These are phyloP conservation scores for Mnemiopsis leidyi DNA, from an alignment of 37 sponge, comb jelly and placozoan genomes.

Conservation along the genomic window DNA sequence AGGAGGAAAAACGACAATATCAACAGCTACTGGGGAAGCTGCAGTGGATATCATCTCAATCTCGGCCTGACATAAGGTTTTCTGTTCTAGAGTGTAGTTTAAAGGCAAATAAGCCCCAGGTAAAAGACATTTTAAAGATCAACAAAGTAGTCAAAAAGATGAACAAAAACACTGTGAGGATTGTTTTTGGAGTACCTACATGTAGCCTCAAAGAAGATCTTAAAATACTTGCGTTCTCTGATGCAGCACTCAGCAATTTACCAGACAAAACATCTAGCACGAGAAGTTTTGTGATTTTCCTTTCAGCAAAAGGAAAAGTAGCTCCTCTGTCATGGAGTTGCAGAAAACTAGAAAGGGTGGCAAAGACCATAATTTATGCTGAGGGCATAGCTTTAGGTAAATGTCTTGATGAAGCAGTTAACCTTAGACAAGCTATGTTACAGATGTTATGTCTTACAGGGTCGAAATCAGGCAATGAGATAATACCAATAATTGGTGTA, in stretches of 20 bases:
- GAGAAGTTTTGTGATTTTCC: neutral
- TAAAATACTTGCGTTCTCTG: neutral
- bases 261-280: neutral
- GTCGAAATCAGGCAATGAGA: neutral
- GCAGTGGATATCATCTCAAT: constrained; percentile 40
- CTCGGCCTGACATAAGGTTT: neutral
- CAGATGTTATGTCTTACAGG: neutral
- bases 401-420: neutral
- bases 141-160: constrained; percentile 19
- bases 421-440: neutral
- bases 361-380: neutral
- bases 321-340: neutral
- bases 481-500: neutral
- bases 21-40: constrained; percentile 31
- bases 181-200: neutral
- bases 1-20: neutral
- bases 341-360: neutral
- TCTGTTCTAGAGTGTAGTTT: neutral
- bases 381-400: neutral
- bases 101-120: neutral
- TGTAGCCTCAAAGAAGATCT: neutral
- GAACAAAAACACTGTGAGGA: neutral
- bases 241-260: neutral
- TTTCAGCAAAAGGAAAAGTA: neutral
- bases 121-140: neutral